Percentiles rank a stretch among this genome's conserved stretches.
These are phyloP conservation scores for Pachypeltis micranthus DNA, from an alignment of 1,140 invertebrate genomes.

Conservation along the genomic window DNA sequence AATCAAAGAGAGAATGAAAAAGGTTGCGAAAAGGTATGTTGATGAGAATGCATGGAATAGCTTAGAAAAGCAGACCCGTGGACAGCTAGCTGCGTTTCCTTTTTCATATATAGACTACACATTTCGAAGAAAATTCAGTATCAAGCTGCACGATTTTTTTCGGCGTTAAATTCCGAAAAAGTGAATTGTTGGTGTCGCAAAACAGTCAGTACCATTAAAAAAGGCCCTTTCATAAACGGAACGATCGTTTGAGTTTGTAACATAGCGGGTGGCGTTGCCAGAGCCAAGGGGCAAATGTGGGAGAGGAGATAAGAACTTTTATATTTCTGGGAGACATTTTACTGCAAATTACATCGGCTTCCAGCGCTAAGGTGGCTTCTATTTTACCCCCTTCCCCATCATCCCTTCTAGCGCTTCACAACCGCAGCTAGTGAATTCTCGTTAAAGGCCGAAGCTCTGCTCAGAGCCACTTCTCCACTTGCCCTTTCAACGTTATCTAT, in stretches of 20 bases:
- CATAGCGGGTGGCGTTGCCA: background rate
- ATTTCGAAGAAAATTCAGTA: too few relatives aligned
- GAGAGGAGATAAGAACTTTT: conserved; percentile 6
- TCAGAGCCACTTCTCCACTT: background rate
- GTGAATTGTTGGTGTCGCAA: too few relatives aligned
- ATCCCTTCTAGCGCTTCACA: too few relatives aligned
- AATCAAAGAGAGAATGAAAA: too few relatives aligned
- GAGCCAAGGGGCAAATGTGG: conserved; percentile 5
- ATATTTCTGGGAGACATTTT: conserved; percentile 8
- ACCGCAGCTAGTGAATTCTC: conserved; percentile 3
- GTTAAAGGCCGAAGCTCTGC: background rate
- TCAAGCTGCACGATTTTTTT: too few relatives aligned
- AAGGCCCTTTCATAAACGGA: background rate
- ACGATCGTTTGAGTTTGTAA: background rate
- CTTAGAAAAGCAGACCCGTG: too few relatives aligned
- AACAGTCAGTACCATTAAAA: too few relatives aligned
- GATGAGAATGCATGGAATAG: too few relatives aligned
- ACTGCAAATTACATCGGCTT: conserved; percentile 8
- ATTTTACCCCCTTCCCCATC: background rate
- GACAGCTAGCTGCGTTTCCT: too few relatives aligned
- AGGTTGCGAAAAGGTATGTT: too few relatives aligned
- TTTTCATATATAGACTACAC: too few relatives aligned
- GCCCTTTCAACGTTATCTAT: background rate
- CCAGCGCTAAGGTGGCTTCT: background rate
- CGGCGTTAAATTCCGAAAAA: too few relatives aligned